Base-by-base conservation (phyloP, 2,113 vertebrate species). In the Genyomyrus donnyi region DNA sequence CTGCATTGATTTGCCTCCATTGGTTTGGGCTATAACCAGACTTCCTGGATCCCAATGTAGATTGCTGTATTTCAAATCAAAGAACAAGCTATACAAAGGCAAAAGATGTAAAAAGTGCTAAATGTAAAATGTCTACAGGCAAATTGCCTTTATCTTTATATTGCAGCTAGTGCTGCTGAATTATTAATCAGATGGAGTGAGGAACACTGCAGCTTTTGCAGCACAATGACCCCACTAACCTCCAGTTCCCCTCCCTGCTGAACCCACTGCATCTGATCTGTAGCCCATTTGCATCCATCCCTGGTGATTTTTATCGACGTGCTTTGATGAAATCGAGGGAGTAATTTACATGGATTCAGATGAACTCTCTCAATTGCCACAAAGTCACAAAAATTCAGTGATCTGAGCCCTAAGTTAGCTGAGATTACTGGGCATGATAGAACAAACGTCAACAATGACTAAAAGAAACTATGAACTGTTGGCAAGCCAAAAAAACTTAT, bases 221-320 rank as follows among this genome's bases (percentile, higher is more conserved):
- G 21, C 89, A 90, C 87, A 89, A 90, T 90, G 91, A 92, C 85
- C 74, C 70, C 80, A 74, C 80, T 58, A 62, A 58, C 77, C 80
- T 45, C 31, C 88, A 58, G 21, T 58, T 15, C 15, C 27, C 66
- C 50, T 53, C 66, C 45, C 74, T 45, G 21, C 89, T 89, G 62
- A 77, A 66, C 87, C 89, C 27, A 24, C 48, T 52, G 85, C 88
- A 58, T 93, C 93, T 92, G 92, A 92, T 93, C 93, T 95, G 94
- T 91, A 94, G 94, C 92, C 94, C 94, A 94, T 94, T 94, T 94
- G 93, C 93, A 94, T 95, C 94, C 93, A 89, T 90, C 91, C 92
- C 90, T 91, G 77, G 92, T 93, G 94, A 94, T 94, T 94, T 92
- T 90, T 92, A 95, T 94, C 93, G 91, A 91, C 91, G 77, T 91